Evolutionary conservation across 2,113 vertebrate genomes (phyloP).

Genomic region (Semicossyphus pulcher): DNA sequence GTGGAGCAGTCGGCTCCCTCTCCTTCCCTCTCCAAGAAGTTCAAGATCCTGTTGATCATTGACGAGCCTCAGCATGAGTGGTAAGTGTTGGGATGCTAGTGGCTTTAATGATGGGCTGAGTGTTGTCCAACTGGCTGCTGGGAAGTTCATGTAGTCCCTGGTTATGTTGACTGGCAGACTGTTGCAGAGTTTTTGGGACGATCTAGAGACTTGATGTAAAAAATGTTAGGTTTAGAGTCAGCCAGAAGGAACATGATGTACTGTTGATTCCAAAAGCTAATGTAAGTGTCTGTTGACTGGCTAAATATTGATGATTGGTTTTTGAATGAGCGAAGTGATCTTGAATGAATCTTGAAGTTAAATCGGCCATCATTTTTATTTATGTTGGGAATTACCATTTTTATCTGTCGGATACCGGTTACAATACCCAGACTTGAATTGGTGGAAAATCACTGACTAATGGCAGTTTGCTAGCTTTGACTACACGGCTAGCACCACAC

Average conservation of each 20-base stretch:
- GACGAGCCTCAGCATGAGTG: conserved; percentile 95
- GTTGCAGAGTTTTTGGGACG: conserved; percentile 1
- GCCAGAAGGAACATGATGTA: conserved; percentile 35
- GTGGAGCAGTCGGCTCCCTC: conserved; percentile 84
- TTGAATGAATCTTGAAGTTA: no score
- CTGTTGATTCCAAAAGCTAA: conserved; percentile 1
- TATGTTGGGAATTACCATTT: no score
- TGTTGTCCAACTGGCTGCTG: conserved; percentile 24
- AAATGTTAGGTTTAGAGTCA: conserved; percentile 32
- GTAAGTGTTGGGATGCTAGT: conserved; percentile 80
- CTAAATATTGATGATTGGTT: neutral
- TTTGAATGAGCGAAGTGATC: no score
- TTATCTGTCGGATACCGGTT: no score
- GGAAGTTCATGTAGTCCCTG: conserved; percentile 11
- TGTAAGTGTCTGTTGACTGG: neutral
- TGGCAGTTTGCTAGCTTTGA: neutral
- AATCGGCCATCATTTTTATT: no score
- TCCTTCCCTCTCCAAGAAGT: conserved; percentile 83
- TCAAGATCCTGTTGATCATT: conserved; percentile 94
- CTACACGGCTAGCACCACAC: neutral
- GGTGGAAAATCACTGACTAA: neutral
- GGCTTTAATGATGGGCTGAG: conserved; percentile 12
- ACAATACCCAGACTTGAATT: no score
- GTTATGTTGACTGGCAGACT: conserved; percentile 8
- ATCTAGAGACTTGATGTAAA: conserved; percentile 1